These are phyloP conservation scores for Resseliella maxima DNA, from an alignment of 2,888 invertebrate species.

Conservation along the genomic window DNA sequence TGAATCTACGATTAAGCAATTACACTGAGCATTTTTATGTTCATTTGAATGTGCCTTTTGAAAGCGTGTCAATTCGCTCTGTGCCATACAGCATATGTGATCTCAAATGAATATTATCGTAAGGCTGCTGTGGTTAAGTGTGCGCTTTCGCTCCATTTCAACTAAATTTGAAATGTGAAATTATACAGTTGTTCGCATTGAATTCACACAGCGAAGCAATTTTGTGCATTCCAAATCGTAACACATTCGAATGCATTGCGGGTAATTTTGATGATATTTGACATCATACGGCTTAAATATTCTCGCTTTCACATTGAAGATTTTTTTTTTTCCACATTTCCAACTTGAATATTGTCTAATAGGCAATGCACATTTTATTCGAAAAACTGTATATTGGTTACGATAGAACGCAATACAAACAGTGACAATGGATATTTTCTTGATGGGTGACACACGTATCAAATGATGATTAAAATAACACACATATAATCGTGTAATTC, in stretches of 20 bases:
- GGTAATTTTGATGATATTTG: background rate
- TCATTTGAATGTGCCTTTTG: constrained; percentile 12
- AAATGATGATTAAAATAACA: background rate
- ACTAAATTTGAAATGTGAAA: background rate
- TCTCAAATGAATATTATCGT: too few species aligned
- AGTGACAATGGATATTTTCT: background rate
- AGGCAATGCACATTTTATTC: background rate
- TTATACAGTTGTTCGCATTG: background rate
- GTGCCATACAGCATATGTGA: too few species aligned
- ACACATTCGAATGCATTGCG: background rate
- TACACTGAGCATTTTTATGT: constrained; percentile 29
- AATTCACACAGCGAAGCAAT: constrained; percentile 39
- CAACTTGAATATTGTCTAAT: background rate
- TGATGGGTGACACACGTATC: constrained; percentile 38
- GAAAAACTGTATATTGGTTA: background rate
- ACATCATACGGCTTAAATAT: background rate
- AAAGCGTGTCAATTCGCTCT: too few species aligned
- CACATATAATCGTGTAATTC: constrained; percentile 45
- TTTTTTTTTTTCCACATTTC: background rate
- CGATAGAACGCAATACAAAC: background rate
- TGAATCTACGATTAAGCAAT: constrained; percentile 51
- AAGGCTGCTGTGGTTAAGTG: background rate
- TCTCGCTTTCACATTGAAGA: background rate
- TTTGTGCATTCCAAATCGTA: constrained; percentile 41
- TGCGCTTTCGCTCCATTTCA: constrained; percentile 6